Conservation (phyloP, 2,797 vertebrate species). For the Acanthiza pusilla region DNA sequence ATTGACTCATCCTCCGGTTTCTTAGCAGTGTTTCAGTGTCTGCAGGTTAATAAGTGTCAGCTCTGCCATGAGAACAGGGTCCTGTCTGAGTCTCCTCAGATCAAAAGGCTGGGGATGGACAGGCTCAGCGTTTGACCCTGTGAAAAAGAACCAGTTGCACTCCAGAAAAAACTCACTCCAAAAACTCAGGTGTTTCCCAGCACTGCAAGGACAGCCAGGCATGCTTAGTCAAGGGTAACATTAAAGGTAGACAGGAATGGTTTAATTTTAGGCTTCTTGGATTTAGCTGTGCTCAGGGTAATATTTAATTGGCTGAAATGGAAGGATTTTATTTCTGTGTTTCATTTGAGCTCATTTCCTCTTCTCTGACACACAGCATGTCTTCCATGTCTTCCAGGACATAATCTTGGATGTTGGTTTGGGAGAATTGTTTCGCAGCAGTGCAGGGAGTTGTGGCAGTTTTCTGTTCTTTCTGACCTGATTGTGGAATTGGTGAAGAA, state of each 20-base stretch:
- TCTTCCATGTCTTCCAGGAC: fast-evolving
- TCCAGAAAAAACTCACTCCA: not conserved
- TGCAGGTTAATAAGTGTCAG: not conserved
- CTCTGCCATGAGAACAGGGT: not conserved
- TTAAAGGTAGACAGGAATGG: not conserved
- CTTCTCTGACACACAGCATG: fast-evolving
- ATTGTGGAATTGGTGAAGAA: not conserved
- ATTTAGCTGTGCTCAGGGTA: not conserved
- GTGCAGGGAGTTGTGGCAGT: not conserved
- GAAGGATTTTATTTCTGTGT: not conserved
- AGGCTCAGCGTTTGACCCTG: fast-evolving
- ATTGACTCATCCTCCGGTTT: not conserved
- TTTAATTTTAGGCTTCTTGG: not conserved
- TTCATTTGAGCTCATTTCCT: not conserved
- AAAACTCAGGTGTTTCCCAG: fast-evolving
- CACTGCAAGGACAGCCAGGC: not conserved
- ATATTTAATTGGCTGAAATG: not conserved
- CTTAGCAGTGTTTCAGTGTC: not conserved
- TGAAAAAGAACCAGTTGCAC: not conserved
- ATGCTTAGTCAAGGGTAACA: not conserved
- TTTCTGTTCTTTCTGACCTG: not conserved
- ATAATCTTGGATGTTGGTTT: not conserved
- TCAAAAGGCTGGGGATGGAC: not conserved
- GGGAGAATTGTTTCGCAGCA: not conserved
- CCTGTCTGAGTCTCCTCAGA: not conserved